Percentiles rank a stretch among this genome's conserved stretches.
These are phyloP conservation scores for Myripristis murdjan DNA, from an alignment of 2,797 vertebrate genomes.

Conservation along the genomic window DNA sequence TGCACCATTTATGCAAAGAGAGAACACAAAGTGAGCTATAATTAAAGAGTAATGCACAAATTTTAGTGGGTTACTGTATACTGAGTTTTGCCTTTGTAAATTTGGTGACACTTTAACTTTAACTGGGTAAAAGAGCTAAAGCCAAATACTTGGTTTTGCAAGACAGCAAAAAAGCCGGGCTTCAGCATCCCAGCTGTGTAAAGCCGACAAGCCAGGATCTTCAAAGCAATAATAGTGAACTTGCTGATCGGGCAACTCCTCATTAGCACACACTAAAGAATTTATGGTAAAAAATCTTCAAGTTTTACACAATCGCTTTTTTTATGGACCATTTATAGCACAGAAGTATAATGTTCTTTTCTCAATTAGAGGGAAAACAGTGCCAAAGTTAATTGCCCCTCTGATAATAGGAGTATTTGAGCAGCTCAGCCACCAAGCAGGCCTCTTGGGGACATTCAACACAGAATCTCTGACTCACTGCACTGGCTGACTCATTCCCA, in stretches of 20 bases:
- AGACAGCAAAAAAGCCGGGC: slow-evolving; percentile 25
- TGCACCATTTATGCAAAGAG: not conserved
- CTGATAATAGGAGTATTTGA: slow-evolving; percentile 68
- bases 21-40: slow-evolving; percentile 6
- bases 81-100: slow-evolving; percentile 13
- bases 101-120: slow-evolving; percentile 5
- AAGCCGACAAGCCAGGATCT: slow-evolving; percentile 34
- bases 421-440: slow-evolving; percentile 57
- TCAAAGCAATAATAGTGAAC: slow-evolving; percentile 58
- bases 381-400: slow-evolving; percentile 72
- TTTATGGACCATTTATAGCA: slow-evolving; percentile 64
- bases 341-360: slow-evolving; percentile 60
- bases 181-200: not conserved
- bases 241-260: slow-evolving; percentile 61
- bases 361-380: slow-evolving; percentile 67
- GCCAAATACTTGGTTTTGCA: slow-evolving; percentile 21
- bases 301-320: slow-evolving; percentile 58
- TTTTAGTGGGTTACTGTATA: slow-evolving; percentile 1
- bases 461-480: slow-evolving; percentile 66
- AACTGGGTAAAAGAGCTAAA: slow-evolving; percentile 26
- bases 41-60: not conserved
- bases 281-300: slow-evolving; percentile 49
- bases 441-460: slow-evolving; percentile 67
- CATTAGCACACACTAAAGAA: slow-evolving; percentile 60
- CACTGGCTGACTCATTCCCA: slow-evolving; percentile 75